Evolutionary conservation across 2,113 vertebrate species (phyloP), one percentile per base, ranked within the genome.

Genomic region (Hyla sarda): DNA sequence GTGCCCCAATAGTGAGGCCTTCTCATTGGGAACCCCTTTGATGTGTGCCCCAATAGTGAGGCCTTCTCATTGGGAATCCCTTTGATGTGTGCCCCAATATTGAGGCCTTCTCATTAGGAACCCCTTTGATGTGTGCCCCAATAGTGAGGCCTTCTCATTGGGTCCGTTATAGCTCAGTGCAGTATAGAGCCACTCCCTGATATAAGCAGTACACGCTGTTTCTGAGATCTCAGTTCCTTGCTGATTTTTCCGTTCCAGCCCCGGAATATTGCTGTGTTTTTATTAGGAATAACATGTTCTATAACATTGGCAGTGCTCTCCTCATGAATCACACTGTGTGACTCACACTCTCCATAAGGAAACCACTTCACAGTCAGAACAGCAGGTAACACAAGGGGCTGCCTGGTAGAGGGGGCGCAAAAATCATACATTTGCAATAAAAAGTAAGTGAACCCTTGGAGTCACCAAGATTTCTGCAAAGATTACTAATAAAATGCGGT

Each of bases 261-360:
- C 82, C 56, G 34, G 71, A 84, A 84, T 32, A 67, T 54, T 58
- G 56, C 56, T 60, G 14, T 56, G 50, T 81, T 81, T 58, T 81
- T 48, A 12, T 56, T 16, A 45, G 65, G 82, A 84, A 84, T 84
- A 84, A 84, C 82, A 84, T 84, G 82, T 60, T 84, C 50, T 84
- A 47, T 75, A 75, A 60, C 34, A 45, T 30, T 84, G 82, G 82
- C 52, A 76, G 37, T 21, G 72, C 25, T 76, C 37, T 1, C 16
- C 52, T 28, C 17, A 13, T 84, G 72, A 84, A 47, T 84, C 82
- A 83, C 50, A 13, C 3, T 2, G 50, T 7, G 28, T 84, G 82
- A 83, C 82, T 83, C 82, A 74, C 54, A 48, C 28, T 41, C 65
- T 72, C 67, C 82, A 84, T 23, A 84, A 12, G 14, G 30, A 45